These are phyloP conservation scores for Pogoniulus pusillus DNA, from an alignment of 2,797 vertebrate genomes.

Conservation along the genomic window DNA sequence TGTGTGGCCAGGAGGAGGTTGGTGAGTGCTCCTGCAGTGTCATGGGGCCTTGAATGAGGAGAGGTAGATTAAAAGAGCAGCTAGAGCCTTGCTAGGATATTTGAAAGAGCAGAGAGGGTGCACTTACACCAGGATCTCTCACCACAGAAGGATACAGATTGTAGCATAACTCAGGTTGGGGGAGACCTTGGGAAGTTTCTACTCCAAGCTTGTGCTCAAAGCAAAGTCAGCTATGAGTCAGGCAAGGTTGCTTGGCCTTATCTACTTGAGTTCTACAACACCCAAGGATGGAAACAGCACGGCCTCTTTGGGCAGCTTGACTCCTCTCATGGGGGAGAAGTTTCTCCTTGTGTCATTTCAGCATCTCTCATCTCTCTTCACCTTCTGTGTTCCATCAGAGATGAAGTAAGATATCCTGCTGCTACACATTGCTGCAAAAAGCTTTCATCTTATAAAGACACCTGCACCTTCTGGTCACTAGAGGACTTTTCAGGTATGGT, in stretches of 20 bases:
- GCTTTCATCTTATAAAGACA: neutral
- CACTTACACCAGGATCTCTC: neutral
- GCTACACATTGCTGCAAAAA: neutral
- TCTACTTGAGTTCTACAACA: neutral
- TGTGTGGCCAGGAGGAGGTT: neutral
- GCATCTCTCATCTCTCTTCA: neutral
- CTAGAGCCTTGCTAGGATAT: neutral
- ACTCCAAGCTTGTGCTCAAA: neutral
- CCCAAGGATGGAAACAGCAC: neutral
- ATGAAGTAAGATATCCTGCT: neutral
- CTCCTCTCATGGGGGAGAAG: neutral
- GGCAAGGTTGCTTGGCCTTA: neutral
- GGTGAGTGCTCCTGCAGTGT: neutral
- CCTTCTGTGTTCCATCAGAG: too few species aligned
- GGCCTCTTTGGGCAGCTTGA: neutral
- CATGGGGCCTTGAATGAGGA: neutral
- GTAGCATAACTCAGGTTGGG: neutral
- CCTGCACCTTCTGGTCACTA: neutral
- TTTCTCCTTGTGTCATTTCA: neutral
- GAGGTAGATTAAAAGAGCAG: rapidly evolving
- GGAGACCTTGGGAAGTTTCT: neutral
- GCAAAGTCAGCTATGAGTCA: neutral
- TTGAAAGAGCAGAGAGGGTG: neutral
- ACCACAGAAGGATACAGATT: neutral
- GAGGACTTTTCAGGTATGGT: neutral